Evolutionary conservation across 2,113 vertebrate genomes (phyloP).

Genomic region (Gasterosteus aculeatus): DNA sequence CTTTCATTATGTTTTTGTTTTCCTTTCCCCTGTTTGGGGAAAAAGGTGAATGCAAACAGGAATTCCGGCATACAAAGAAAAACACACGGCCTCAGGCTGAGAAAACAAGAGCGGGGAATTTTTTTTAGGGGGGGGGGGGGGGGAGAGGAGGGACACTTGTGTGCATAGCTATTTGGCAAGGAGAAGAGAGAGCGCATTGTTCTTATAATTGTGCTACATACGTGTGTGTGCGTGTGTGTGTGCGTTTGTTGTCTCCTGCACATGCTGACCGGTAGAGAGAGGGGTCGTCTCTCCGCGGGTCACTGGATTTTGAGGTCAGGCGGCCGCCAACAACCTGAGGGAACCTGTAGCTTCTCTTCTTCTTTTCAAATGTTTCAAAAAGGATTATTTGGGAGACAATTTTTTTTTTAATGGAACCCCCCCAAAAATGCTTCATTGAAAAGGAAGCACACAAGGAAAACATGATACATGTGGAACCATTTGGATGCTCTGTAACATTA

Average conservation of each 20-base stretch:
- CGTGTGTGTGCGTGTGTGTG: neutral
- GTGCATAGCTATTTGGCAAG: conserved; percentile 50
- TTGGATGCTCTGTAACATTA: neutral
- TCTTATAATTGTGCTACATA: conserved; percentile 31
- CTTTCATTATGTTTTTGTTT: conserved; percentile 79
- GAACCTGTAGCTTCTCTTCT: conserved; percentile 4
- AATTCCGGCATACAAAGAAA: conserved; percentile 79
- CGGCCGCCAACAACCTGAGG: conserved; percentile 13
- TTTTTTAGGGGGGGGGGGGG: conserved; percentile 17
- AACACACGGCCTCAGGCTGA: conserved; percentile 73
- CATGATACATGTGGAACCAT: neutral
- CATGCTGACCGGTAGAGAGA: conserved; percentile 20
- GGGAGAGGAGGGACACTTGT: conserved; percentile 41
- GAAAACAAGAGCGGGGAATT: conserved; percentile 71
- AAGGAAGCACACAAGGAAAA: neutral
- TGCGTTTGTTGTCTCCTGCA: conserved; percentile 10
- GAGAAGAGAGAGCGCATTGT: conserved; percentile 52
- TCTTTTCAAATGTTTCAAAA: conserved; percentile 14
- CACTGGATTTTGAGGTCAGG: conserved; percentile 30
- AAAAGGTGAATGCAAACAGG: conserved; percentile 80
- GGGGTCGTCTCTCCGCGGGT: conserved; percentile 39
- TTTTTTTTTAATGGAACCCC: neutral
- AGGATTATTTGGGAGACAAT: no score
- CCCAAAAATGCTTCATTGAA: neutral
- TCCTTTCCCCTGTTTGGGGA: conserved; percentile 65